Percentiles rank a stretch among this genome's conserved stretches.
phyloP scores from a whole-genome alignment of 2,797 vertebrate genomes.

The Clamator glandarius region DNA sequence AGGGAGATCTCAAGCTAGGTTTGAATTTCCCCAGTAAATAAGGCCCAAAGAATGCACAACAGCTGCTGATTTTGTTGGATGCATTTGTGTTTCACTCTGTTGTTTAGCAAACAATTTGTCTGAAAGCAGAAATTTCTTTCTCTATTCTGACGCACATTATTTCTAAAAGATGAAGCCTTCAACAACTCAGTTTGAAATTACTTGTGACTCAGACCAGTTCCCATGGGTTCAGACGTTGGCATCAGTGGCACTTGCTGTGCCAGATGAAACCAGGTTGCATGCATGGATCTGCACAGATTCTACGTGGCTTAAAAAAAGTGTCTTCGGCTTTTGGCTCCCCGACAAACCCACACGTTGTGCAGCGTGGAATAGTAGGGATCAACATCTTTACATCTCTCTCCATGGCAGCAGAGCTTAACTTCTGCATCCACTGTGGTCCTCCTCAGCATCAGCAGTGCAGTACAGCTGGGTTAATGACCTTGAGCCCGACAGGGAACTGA shows the following conservation, averaged over 20 bases:
- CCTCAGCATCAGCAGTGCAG: neutral
- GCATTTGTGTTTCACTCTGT: neutral
- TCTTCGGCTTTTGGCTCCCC: neutral
- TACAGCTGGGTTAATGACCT: neutral
- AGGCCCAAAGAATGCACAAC: neutral
- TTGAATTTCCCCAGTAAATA: neutral
- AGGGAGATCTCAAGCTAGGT: neutral
- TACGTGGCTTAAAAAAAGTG: neutral
- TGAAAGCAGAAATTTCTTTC: conserved; percentile 11
- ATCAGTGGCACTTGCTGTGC: neutral
- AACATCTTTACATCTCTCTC: neutral
- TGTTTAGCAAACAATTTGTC: conserved; percentile 14
- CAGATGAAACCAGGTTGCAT: neutral
- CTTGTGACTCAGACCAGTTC: neutral
- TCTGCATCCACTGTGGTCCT: neutral
- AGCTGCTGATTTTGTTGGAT: neutral
- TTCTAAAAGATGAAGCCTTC: neutral
- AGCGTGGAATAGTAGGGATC: neutral
- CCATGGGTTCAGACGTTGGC: neutral
- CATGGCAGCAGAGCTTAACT: neutral
- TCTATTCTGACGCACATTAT: neutral
- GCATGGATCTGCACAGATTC: neutral
- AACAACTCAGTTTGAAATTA: neutral
- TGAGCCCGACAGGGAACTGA: neutral
- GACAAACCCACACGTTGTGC: neutral